Evolutionary conservation across 2,113 vertebrate genomes (phyloP), one percentile per base, ranked within the genome.

Genomic region (Pomatorhinus ruficollis): DNA sequence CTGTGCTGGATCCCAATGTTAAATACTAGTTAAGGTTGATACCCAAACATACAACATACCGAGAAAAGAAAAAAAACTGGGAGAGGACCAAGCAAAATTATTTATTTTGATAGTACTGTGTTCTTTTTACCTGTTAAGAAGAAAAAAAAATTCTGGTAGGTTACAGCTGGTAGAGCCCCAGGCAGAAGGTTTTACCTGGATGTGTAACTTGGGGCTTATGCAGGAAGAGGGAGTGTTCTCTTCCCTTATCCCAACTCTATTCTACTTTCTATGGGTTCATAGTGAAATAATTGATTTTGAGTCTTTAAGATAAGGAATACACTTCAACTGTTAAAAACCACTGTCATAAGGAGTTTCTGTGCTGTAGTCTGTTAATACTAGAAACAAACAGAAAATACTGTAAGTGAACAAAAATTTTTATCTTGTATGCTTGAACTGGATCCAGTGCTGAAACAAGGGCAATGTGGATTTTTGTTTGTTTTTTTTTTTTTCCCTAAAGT

Each of bases 191-290:
- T 77, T 95, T 80, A 74, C 12, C 30, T 83, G 50, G 4, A 24
- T 47, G 1, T 59, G 42, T 18, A 83, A 21, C 28, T 61, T 83
- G 1, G 11, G 45, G 47, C 16, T 70, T 75, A 31, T 5, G 7
- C 11, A 60, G 60, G n/a, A 56, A 12, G 49, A 57, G 25, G 2
- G 2, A 3, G 54, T 23, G n/a, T 72, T 87, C 28, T 56, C 10
- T 71, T 15, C 39, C 4, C 1, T 66, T 68, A 24, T 42, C 6
- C 30, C 50, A 39, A 59, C 44, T 74, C 3, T n/a, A 6, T 65
- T 85, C 18, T 3, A 5, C 9, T 42, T 83, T 21, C 11, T 5
- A 12, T 0, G 0, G 10, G 3, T 79, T 90, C 18, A 6, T 25
- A 49, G 11, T 52, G 49, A 75, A 85, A n/a, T 75, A 3, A 19